Evolutionary conservation across 1,140 invertebrate genomes (phyloP).

Genomic region (Drosophila subpulchrella): DNA sequence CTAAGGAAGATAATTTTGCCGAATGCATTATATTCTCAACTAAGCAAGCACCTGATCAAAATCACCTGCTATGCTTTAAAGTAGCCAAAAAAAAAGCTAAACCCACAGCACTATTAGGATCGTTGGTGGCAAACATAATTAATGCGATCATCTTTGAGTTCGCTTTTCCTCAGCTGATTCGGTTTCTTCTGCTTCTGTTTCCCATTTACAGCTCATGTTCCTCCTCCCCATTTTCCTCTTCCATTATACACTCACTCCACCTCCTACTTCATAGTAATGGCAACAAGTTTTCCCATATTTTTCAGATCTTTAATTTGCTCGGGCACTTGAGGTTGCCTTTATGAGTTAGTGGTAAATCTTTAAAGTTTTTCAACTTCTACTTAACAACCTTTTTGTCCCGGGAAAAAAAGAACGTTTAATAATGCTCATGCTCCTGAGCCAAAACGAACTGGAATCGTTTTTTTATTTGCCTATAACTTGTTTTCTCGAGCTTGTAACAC

Average conservation of each 20-base stretch:
- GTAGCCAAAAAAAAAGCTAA: neutral
- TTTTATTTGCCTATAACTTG: constrained; percentile 37
- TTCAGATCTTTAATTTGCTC: constrained; percentile 39
- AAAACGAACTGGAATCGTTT: neutral
- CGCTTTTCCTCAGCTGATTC: constrained; percentile 32
- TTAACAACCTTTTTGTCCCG: constrained; percentile 12
- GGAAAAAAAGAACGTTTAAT: constrained; percentile 24
- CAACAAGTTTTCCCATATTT: constrained; percentile 54
- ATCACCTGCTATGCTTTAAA: neutral
- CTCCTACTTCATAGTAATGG: constrained; percentile 33
- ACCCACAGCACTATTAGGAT: neutral
- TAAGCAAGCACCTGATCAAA: neutral
- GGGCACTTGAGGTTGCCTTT: constrained; percentile 35
- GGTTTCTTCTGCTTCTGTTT: constrained; percentile 18
- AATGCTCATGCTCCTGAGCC: neutral
- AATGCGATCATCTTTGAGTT: constrained; percentile 66
- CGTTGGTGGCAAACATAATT: constrained; percentile 44
- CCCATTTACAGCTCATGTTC: constrained; percentile 43
- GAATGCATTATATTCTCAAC: neutral
- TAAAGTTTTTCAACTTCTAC: constrained; percentile 13
- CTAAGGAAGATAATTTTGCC: neutral
- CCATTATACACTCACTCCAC: constrained; percentile 4
- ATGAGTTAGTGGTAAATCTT: constrained; percentile 37
- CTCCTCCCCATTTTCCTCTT: neutral
- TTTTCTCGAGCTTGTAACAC: constrained; percentile 56